Conservation (phyloP, 2,797 vertebrate species). For the Atherinosoma microstoma region DNA sequence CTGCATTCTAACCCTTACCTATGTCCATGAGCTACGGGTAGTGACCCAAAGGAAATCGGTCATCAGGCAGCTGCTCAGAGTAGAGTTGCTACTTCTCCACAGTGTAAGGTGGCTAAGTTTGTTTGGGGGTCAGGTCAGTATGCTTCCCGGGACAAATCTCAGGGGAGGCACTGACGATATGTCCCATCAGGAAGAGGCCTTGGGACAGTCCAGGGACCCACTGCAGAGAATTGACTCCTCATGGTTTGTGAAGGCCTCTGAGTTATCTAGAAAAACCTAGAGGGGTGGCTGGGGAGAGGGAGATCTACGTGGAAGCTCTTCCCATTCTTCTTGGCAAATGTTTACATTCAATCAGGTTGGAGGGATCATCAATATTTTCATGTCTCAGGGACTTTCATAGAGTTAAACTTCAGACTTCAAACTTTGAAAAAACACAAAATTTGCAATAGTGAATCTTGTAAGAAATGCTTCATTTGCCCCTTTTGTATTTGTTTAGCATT, state of each 20-base stretch:
- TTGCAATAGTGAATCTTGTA: too few relatives aligned
- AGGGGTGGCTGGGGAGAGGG: too few relatives aligned
- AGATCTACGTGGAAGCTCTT: too few relatives aligned
- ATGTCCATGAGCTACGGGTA: not conserved
- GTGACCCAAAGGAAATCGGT: not conserved
- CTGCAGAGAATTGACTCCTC: too few relatives aligned
- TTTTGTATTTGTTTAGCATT: too few relatives aligned
- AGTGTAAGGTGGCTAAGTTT: not conserved
- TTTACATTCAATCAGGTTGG: not conserved
- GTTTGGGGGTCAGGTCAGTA: too few relatives aligned
- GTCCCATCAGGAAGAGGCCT: not conserved
- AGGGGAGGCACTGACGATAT: not conserved
- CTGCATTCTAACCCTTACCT: not conserved
- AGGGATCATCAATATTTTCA: not conserved
- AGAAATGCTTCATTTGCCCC: too few relatives aligned
- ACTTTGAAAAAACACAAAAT: too few relatives aligned
- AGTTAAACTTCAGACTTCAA: not conserved
- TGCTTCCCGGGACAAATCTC: too few relatives aligned
- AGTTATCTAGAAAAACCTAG: too few relatives aligned
- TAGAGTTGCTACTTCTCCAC: not conserved
- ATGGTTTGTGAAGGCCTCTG: too few relatives aligned
- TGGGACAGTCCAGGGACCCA: not conserved
- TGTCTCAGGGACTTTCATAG: not conserved
- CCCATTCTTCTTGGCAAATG: not conserved
- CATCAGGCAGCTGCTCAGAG: too few relatives aligned